These are phyloP conservation scores for Amyelois transitella DNA, from an alignment of 1,140 invertebrate species.

Conservation along the genomic window DNA sequence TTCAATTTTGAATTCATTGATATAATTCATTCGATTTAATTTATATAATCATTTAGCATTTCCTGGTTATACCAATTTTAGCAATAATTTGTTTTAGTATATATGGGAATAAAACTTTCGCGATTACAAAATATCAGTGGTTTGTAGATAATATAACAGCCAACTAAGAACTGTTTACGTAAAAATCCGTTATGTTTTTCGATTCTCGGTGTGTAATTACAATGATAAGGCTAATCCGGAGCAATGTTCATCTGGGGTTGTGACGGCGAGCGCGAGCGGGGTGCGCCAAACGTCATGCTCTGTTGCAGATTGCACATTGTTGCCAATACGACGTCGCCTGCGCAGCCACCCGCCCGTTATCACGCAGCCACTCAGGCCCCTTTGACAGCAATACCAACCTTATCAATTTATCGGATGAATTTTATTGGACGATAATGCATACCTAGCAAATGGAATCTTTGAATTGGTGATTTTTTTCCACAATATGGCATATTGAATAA, in stretches of 20 bases:
- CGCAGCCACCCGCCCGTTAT: background rate
- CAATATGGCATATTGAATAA: background rate
- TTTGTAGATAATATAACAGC: too few species aligned
- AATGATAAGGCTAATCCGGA: background rate
- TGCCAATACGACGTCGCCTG: background rate
- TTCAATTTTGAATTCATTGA: too few species aligned
- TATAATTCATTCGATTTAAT: too few species aligned
- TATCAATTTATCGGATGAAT: background rate
- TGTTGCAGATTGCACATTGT: background rate
- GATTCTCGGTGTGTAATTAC: too few species aligned
- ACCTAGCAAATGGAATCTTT: background rate
- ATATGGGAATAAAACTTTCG: too few species aligned
- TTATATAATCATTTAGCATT: too few species aligned
- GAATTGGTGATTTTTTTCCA: background rate
- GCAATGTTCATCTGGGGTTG: background rate
- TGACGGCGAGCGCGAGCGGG: slow-evolving; percentile 6
- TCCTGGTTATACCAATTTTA: too few species aligned
- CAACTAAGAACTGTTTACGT: too few species aligned
- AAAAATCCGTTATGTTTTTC: too few species aligned
- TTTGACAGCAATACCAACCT: background rate
- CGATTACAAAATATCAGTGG: too few species aligned
- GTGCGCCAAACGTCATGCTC: slow-evolving; percentile 6
- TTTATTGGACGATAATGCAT: background rate
- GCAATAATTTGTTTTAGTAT: too few species aligned
- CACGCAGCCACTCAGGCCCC: background rate